Evolutionary conservation across 2,888 invertebrate species (phyloP), one percentile per base, ranked within the genome.

Genomic region (Andrena flavipes): DNA sequence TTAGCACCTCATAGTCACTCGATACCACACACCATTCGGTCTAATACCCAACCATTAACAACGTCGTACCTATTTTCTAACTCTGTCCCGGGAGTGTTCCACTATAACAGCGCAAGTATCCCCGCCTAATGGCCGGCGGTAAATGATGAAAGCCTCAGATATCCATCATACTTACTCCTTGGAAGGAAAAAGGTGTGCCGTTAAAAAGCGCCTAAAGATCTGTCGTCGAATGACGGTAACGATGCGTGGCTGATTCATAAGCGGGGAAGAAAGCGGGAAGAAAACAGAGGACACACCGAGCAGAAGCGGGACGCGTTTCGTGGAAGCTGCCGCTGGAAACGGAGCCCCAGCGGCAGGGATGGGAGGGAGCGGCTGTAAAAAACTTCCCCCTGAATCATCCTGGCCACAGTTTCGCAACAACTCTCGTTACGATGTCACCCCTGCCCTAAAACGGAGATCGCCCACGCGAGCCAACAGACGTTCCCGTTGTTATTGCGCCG

Each of bases 321-420:
- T 33, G 80, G 65, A 68, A 76, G 71, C 72, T 51, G 80, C 72
- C 26, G 49, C 49, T 20, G 29, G 59, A 75, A 68, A 70, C 70
- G 72, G 72, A 73, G 78, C 59, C 20, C 4, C 65, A 26, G 23
- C 16, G 4, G 23, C 8, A 33, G 51, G 72, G 56, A 60, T 30
- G 26, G 30, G 56, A 35, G 59, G 20, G 42, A 16, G 16, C 16
- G 5, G 10, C 71, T 60, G 86, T 84, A 76, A 86, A 86, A 42
- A 86, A 86, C 56, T 74, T 76, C 68, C 69, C 76, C 69, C 80
- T 77, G 88, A 86, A 84, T 88, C 86, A 88, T 82, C 81, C 77
- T 74, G 79, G 76, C 77, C 76, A 65, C 78, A 88, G 88, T 88
- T 88, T 85, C 87, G 80, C 88, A 88, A 88, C 88, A 88, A 88